Base-by-base conservation (phyloP, 2,888 invertebrate genomes). In the Gisinianus flammeolus region DNA sequence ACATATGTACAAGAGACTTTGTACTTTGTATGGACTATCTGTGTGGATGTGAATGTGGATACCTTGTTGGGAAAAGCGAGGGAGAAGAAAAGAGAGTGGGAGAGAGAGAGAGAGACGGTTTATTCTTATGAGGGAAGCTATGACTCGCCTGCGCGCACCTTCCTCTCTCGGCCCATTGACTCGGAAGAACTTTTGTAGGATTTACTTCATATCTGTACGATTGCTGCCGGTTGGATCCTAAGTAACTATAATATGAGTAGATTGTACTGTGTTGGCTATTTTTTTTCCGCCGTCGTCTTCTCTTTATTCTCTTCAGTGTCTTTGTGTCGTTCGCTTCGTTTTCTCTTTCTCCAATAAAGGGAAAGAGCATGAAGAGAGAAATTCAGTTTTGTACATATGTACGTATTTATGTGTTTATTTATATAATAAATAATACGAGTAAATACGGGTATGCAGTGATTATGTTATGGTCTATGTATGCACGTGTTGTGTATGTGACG, bases 161-260 rank as follows among this genome's bases (percentile, higher is more conserved):
- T 68, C 67, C 64, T 67, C 31, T 66, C 52, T 74, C 71, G 78
- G 75, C 33, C 66, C 78, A 79, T 79, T 79, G 78, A 79, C 62
- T 79, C 70, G 78, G 74, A 79, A 79, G 70, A 79, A 79, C 62
- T 70, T 70, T 70, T 70, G 70, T 33, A 26, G 62, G 73, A 73
- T 73, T 73, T 73, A 73, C 64, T 73, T 62, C 24, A 68, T 68
- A 68, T 68, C 44, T 44, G 24, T 44, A n/a, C 22, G 68, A 66
- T 66, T 66, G 66, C 30, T 66, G 30, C 30, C 30, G 28, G 66
- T 28, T 26, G 30, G 66, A 54, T 54, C n/a, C 54, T 54, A 54
- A 4, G 54, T 54, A 54, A 54, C 54, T 54, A 16, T 54, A 54
- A 54, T 54, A 54, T 54, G 6, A 54, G 3, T 54, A 54, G 54